A percentile compares a stretch with the other conserved stretches of the same genome.
phyloP scores from a whole-genome alignment of 2,888 invertebrate species.

The Meliscaeva auricollis region DNA sequence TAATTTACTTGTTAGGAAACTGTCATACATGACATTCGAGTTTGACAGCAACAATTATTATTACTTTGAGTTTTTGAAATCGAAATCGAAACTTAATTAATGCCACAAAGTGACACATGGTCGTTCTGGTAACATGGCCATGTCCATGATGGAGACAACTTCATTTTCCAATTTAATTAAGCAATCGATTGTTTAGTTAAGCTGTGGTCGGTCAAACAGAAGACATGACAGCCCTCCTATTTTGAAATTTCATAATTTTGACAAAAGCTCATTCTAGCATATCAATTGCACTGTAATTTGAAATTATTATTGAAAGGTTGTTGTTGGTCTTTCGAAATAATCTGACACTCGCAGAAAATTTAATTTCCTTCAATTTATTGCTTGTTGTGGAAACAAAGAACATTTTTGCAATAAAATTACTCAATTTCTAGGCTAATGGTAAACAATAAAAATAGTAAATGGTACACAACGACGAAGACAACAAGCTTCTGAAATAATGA shows the following conservation, averaged over 20 bases:
- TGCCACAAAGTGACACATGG: constrained; percentile 59
- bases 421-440: constrained; percentile 53
- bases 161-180: constrained; percentile 33
- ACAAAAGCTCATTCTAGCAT: constrained; percentile 53
- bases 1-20: background rate
- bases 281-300: constrained; percentile 45
- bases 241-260: constrained; percentile 36
- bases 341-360: constrained; percentile 11
- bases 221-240: background rate
- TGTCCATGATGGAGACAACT: constrained; percentile 55
- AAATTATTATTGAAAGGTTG: constrained; percentile 7
- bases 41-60: background rate
- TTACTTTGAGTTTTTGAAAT: constrained; percentile 27
- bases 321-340: constrained; percentile 5
- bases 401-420: constrained; percentile 9
- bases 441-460: background rate
- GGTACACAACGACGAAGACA: background rate
- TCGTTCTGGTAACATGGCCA: constrained; percentile 62
- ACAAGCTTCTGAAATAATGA: constrained; percentile 47
- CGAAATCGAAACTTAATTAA: constrained; percentile 13
- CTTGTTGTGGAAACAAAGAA: background rate
- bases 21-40: constrained; percentile 20
- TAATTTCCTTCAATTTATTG: background rate
- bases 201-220: constrained; percentile 42
- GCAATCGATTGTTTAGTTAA: constrained; percentile 35